Conservation (phyloP, 2,113 vertebrate genomes). For the Thalassoma bifasciatum region DNA sequence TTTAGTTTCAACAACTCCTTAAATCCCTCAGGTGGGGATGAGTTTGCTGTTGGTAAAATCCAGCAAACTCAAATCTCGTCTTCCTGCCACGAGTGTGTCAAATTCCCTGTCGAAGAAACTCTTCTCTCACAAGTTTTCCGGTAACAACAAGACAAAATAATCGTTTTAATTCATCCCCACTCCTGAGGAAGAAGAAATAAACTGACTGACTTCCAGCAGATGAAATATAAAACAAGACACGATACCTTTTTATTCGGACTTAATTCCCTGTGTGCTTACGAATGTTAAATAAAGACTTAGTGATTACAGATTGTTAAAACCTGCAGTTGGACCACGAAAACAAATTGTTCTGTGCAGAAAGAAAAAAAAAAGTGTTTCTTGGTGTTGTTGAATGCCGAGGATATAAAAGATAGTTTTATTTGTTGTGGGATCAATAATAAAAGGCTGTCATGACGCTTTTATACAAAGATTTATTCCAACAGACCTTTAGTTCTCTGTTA, state of each 20-base stretch:
- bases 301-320: not conserved
- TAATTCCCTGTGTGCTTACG: not conserved
- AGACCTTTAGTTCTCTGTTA: too few relatives aligned
- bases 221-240: not conserved
- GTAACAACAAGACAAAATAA: too few relatives aligned
- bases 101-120: not conserved
- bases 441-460: too few relatives aligned
- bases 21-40: constrained; percentile 4
- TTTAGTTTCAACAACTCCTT: not conserved
- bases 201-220: not conserved
- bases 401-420: too few relatives aligned
- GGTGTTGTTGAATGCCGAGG: not conserved
- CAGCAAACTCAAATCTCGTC: not conserved
- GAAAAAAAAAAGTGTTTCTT: not conserved
- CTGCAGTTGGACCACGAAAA: not conserved
- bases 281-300: not conserved
- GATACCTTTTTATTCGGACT: not conserved
- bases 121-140: too few relatives aligned
- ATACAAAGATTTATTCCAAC: too few relatives aligned
- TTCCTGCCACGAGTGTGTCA: not conserved
- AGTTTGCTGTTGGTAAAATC: not conserved
- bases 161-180: not conserved
- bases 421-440: constrained; percentile 1
- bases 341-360: not conserved
- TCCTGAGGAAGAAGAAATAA: not conserved